Evolutionary conservation across 2,113 vertebrate genomes (phyloP), one percentile per base, ranked within the genome.

Genomic region (Geothlypis trichas): DNA sequence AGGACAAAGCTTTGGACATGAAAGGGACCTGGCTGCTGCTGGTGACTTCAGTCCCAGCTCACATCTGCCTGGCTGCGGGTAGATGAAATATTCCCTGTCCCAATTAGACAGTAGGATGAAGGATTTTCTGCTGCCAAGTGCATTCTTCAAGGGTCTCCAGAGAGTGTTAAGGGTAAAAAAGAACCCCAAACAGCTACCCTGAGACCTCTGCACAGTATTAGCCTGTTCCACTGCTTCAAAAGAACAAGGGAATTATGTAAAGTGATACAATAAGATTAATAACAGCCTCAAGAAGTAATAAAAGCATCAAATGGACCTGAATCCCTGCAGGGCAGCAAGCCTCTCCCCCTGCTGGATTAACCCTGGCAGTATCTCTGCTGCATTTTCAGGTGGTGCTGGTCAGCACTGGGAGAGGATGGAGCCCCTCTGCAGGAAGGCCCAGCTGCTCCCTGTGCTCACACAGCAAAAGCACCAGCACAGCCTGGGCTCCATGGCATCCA

Each of bases 251-350:
- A 82, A 91, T 91, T 79, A 84, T 65, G 28, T 51, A 33, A 86
- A 95, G 57, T 41, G 73, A 90, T 86, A 83, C 51, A 90, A 83
- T 59, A 81, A 83, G 77, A 80, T 80, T 89, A 97, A 84, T 79
- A 91, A 82, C 69, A 91, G 77, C 52, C 77, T 94, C 65, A 67
- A 93, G 65, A 94, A 92, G 59, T 62, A 93, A 93, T 71, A 94
- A 95, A 86, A 77, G 35, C 76, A 71, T 80, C 68, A 90, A 90
- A 92, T 65, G 35, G 35, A 84, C 76, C 58, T 63, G 65, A 67
- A 2, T 83, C 65, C 68, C 72, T 42, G 33, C 1, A 4, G 68
- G 68, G 33, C 42, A 94, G 67, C 4, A 16, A 74, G 22, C 24
- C 79, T 49, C 63, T 59, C 30, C 33, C 44, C 49, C 44, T 89